Percentiles rank a stretch among this genome's conserved stretches.
Conservation (phyloP, 2,888 invertebrate genomes). For the Aspidiotus destructor region DNA sequence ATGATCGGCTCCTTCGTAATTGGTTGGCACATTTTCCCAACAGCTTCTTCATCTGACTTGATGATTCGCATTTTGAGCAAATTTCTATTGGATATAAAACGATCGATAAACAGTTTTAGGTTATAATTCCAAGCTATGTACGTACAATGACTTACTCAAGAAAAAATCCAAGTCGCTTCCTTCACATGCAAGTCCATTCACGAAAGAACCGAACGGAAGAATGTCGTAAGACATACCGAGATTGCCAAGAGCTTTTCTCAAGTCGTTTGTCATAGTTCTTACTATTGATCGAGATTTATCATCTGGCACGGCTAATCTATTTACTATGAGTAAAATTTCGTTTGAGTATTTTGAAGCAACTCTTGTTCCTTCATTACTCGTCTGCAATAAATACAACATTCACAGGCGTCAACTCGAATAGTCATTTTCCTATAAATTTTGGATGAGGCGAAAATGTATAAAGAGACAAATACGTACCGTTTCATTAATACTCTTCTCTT, state of each 20-base stretch:
- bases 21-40: background rate
- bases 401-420: too few species aligned
- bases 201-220: conserved; percentile 12
- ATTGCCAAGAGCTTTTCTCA: background rate
- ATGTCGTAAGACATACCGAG: background rate
- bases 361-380: background rate
- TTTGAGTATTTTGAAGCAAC: background rate
- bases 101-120: background rate
- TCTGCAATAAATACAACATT: too few species aligned
- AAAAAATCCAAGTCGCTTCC: conserved; percentile 8
- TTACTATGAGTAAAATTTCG: background rate
- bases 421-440: too few species aligned
- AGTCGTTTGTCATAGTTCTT: background rate
- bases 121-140: too few species aligned
- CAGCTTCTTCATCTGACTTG: too few species aligned
- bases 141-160: background rate
- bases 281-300: background rate
- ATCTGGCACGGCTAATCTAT: background rate
- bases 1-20: background rate
- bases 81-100: background rate
- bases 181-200: background rate
- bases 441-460: background rate
- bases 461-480: background rate
- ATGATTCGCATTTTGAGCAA: too few species aligned
- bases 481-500: background rate